Evolutionary conservation across 1,140 invertebrate species (phyloP).

Genomic region (Euwallacea fornicatus): DNA sequence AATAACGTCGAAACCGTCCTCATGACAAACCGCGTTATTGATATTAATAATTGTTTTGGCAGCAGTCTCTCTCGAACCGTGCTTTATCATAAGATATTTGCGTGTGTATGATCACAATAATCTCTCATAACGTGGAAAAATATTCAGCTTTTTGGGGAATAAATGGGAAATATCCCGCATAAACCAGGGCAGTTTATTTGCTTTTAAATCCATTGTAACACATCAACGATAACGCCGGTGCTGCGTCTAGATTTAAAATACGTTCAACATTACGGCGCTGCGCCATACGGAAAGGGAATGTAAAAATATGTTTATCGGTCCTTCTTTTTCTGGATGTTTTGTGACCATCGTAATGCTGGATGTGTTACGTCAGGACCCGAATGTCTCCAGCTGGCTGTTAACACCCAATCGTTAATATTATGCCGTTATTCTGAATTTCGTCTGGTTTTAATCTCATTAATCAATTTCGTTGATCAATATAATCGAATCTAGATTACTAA

Average conservation of each 20-base stretch:
- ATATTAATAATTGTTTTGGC: too few relatives aligned
- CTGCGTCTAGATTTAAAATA: constrained; percentile 6
- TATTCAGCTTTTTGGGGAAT: constrained; percentile 7
- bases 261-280: constrained; percentile 1
- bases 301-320: constrained; percentile 2
- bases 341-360: neutral
- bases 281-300: neutral
- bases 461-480: too few relatives aligned
- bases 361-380: neutral
- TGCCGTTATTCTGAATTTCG: too few relatives aligned
- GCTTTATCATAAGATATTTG: too few relatives aligned
- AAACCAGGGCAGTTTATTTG: constrained; percentile 9
- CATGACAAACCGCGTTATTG: too few relatives aligned
- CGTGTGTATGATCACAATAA: neutral
- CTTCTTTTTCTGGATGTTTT: constrained; percentile 4
- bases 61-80: too few relatives aligned
- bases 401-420: too few relatives aligned
- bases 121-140: neutral
- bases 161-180: constrained; percentile 1
- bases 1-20: too few relatives aligned
- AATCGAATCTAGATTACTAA: too few relatives aligned
- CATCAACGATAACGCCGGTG: constrained; percentile 5
- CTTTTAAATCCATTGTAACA: constrained; percentile 9
- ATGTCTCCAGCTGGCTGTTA: too few relatives aligned
- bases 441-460: too few relatives aligned